A percentile compares a stretch with the other conserved stretches of the same genome.
phyloP scores from a whole-genome alignment of 2,113 vertebrate genomes.

The Noctilio leporinus region DNA sequence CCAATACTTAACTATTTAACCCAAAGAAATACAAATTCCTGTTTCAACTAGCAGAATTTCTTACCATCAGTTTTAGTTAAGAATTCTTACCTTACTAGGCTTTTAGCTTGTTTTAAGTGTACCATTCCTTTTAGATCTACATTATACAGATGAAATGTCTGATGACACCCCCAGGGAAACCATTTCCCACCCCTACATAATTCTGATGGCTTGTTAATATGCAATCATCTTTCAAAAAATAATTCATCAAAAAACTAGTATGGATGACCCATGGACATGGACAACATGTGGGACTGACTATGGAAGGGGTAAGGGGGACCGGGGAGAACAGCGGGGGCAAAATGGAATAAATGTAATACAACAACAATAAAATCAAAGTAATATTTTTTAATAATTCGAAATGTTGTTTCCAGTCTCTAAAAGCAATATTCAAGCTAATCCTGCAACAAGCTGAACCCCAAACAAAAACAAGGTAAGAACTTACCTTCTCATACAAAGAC shows the following conservation, averaged over 20 bases:
- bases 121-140: neutral
- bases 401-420: neutral
- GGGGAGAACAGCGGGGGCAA: too few species aligned
- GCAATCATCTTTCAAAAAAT: neutral
- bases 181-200: neutral
- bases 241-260: too few species aligned
- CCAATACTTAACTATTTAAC: neutral
- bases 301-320: too few species aligned
- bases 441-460: neutral
- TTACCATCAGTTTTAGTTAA: neutral
- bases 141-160: neutral
- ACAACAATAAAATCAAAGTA: too few species aligned
- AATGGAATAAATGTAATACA: too few species aligned
- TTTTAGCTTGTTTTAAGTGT: neutral
- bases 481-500: conserved; percentile 45
- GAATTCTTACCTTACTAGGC: neutral
- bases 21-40: neutral
- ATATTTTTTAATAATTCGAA: neutral
- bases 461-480: conserved; percentile 2
- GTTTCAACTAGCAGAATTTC: too few species aligned
- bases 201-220: neutral
- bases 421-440: neutral
- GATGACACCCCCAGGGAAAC: neutral
- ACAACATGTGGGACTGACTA: too few species aligned
- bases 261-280: too few species aligned